Evolutionary conservation across 2,797 vertebrate genomes (phyloP), one percentile per base, ranked within the genome.

Genomic region (Etheostoma perlongum): DNA sequence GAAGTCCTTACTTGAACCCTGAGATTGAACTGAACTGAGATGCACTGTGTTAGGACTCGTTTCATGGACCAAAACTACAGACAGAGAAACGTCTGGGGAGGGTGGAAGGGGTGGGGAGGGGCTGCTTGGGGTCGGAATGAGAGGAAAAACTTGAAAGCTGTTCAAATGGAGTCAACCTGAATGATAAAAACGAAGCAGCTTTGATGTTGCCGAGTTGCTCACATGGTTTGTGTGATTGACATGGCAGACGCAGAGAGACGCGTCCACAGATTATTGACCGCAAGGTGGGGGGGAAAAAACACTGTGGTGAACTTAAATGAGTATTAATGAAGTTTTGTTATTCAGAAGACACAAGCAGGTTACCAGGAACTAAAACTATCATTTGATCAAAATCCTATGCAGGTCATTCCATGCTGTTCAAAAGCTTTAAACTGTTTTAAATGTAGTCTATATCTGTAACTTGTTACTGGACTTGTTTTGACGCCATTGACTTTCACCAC

Each of bases 171-270:
- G 70, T 80, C 66, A 61, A 77, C 74, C 70, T 84, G 76, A 79
- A 85, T 71, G 77, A 79, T 76, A 79, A 83, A 40, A 89, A 82
- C 6, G 40, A 53, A 83, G 74, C 52, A 44, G 74, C 80, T 89
- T 88, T 89, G 80, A 90, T 80, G 80, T 78, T 73, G 51, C 75
- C 46, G 60, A 78, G 80, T 75, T 82, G 1, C 33, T 76, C 66
- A 51, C 60, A 44, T 27, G 27, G 68, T 72, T 78, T 70, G 42
- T 79, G 66, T 74, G 76, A 75, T 63, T 66, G 75, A 79, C 70
- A 65, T 30, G 62, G 52, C 33, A 9, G 82, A 67, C n/a, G 25
- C 53, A 11, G 62, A 42, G 63, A 59, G 14, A 76, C 48, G 70
- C n/a, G 72, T 74, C 81, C 71, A 57, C 36, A 73, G 61, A 63